Conservation (phyloP, 2,113 vertebrate genomes). For the Gobius niger region DNA sequence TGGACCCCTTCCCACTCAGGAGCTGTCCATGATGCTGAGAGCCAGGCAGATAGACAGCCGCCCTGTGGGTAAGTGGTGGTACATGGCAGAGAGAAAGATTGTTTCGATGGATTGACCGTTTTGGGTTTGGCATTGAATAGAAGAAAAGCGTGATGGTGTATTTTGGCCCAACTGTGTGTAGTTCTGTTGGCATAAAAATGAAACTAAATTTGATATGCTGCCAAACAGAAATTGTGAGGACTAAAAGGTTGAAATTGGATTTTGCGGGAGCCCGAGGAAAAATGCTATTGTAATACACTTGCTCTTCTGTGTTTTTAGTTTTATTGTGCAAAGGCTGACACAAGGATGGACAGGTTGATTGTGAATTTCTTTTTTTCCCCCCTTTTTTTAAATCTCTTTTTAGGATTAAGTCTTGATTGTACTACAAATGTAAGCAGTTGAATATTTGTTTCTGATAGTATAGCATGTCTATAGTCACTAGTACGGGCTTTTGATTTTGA, state of each 20-base stretch:
- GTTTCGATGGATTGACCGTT: conserved; percentile 7
- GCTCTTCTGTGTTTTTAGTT: background rate
- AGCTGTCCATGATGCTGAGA: conserved; percentile 24
- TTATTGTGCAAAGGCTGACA: background rate
- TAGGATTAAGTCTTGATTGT: no score
- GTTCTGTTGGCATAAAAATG: background rate
- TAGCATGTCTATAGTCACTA: no score
- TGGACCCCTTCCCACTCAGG: conserved; percentile 32
- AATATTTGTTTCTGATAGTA: no score
- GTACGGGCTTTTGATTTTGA: no score
- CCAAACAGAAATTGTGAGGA: conserved; percentile 2
- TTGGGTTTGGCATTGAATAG: background rate
- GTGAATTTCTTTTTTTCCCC: background rate
- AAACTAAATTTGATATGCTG: background rate
- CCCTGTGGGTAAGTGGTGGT: conserved; percentile 6
- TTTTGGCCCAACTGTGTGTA: background rate
- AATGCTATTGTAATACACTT: conserved; percentile 1
- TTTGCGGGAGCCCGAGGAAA: background rate
- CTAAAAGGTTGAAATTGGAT: conserved; percentile 5
- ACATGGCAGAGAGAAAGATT: conserved; percentile 32
- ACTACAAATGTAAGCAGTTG: no score
- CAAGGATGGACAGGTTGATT: background rate
- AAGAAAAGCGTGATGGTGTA: background rate
- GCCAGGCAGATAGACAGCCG: conserved; percentile 20
- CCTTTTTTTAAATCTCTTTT: no score